These are phyloP conservation scores for Drosophila percnosoma DNA, from an alignment of 2,888 invertebrate genomes.

Conservation along the genomic window DNA sequence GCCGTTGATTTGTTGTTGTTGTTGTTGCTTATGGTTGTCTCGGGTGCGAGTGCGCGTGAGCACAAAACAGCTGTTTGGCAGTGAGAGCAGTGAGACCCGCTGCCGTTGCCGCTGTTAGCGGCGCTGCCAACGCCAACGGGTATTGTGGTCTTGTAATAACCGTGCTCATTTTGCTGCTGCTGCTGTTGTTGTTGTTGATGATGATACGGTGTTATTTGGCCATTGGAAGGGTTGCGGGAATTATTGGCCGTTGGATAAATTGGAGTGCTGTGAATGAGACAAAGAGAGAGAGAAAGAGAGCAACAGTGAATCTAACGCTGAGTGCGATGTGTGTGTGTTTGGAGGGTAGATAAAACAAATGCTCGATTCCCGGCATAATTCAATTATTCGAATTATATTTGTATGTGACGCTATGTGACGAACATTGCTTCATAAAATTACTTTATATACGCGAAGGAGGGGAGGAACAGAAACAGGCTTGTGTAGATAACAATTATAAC, in stretches of 20 bases:
- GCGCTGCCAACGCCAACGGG: slow-evolving; percentile 74
- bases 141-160: slow-evolving; percentile 82
- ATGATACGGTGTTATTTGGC: slow-evolving; percentile 77
- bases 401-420: slow-evolving; percentile 37
- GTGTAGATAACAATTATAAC: background rate
- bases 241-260: slow-evolving; percentile 80
- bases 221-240: slow-evolving; percentile 80
- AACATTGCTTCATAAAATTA: slow-evolving; percentile 17
- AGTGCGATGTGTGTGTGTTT: slow-evolving; percentile 27
- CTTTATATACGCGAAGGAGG: background rate
- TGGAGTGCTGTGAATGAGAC: slow-evolving; percentile 70
- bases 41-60: slow-evolving; percentile 51
- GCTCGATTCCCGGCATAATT: slow-evolving; percentile 35
- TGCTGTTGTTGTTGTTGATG: slow-evolving; percentile 60
- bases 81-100: slow-evolving; percentile 49
- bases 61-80: slow-evolving; percentile 74
- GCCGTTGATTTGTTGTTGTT: slow-evolving; percentile 23
- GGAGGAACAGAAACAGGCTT: background rate
- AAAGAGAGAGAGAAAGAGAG: slow-evolving; percentile 36
- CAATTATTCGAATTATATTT: slow-evolving; percentile 18
- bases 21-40: slow-evolving; percentile 53
- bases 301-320: slow-evolving; percentile 25
- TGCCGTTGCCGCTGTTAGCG: slow-evolving; percentile 47
- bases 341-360: slow-evolving; percentile 7
- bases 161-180: slow-evolving; percentile 55